These are phyloP conservation scores for Nomada flava DNA, from an alignment of 2,888 invertebrate genomes.

Conservation along the genomic window DNA sequence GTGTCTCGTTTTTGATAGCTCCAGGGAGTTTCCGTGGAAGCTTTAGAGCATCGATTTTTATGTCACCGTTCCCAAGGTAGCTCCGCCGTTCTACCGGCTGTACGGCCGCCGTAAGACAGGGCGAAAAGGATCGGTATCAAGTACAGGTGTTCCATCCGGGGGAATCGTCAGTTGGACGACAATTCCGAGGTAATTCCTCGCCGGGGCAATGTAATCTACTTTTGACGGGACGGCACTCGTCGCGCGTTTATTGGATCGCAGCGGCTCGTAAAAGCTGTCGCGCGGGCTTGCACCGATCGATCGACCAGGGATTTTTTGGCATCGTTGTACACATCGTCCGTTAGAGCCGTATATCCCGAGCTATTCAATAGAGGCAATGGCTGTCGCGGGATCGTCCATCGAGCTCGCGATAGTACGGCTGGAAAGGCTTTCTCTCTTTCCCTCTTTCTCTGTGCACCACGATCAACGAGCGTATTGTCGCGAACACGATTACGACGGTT, in stretches of 20 bases:
- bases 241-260: slow-evolving; percentile 23
- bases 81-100: too few relatives aligned
- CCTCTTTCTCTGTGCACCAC: neutral
- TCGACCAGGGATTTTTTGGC: slow-evolving; percentile 34
- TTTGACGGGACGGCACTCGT: slow-evolving; percentile 22
- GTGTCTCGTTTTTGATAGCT: slow-evolving; percentile 6
- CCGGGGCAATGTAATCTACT: slow-evolving; percentile 31
- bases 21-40: neutral
- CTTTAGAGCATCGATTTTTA: slow-evolving; percentile 13
- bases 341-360: slow-evolving; percentile 14
- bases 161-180: slow-evolving; percentile 1
- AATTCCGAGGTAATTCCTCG: slow-evolving; percentile 21
- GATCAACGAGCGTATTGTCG: slow-evolving; percentile 41
- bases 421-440: slow-evolving; percentile 10
- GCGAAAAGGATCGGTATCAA: neutral
- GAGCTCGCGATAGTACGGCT: slow-evolving; percentile 21
- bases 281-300: neutral
- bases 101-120: neutral
- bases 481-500: slow-evolving; percentile 54
- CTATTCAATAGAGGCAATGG: slow-evolving; percentile 47
- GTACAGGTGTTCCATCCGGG: neutral
- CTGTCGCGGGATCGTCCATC: slow-evolving; percentile 39
- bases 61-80: neutral
- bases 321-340: slow-evolving; percentile 7
- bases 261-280: slow-evolving; percentile 41